A percentile compares a stretch with the other conserved stretches of the same genome.
These are phyloP conservation scores for Vanacampus margaritifer DNA, from an alignment of 2,113 vertebrate species.

Conservation along the genomic window DNA sequence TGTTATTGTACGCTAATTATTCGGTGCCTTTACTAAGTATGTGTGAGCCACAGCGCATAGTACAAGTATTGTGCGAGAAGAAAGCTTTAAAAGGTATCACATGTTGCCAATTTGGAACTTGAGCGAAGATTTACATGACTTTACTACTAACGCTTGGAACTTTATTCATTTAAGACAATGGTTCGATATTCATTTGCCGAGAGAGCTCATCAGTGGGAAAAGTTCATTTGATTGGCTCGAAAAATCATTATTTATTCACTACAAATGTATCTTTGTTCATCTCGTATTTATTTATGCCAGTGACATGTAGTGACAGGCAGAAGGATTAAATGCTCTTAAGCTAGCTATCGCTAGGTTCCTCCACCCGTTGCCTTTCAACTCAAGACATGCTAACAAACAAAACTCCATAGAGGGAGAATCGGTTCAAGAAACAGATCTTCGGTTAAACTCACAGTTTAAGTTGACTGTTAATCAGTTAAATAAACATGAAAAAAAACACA, in stretches of 20 bases:
- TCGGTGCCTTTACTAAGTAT: neutral
- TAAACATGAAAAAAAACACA: too few relatives aligned
- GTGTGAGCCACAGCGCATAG: neutral
- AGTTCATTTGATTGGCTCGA: too few relatives aligned
- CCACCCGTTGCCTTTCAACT: too few relatives aligned
- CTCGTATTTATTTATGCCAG: neutral
- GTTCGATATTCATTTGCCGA: too few relatives aligned
- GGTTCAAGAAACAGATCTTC: too few relatives aligned
- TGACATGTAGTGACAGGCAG: neutral
- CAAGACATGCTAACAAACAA: neutral
- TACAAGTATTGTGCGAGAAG: neutral
- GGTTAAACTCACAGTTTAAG: too few relatives aligned
- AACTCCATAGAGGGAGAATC: neutral
- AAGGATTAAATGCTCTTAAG: neutral
- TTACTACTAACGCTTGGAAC: neutral
- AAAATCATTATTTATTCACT: too few relatives aligned
- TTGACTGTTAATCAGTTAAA: too few relatives aligned
- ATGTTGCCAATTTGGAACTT: conserved; percentile 2
- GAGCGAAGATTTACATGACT: neutral
- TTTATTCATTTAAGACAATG: neutral
- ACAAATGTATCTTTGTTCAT: neutral
- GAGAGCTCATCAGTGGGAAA: too few relatives aligned
- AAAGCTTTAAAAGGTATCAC: conserved; percentile 2
- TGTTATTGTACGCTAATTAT: conserved; percentile 2
- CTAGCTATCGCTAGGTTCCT: too few relatives aligned